phyloP scores from a whole-genome alignment of 2,888 invertebrate genomes.

The Dichetophora obliterata region DNA sequence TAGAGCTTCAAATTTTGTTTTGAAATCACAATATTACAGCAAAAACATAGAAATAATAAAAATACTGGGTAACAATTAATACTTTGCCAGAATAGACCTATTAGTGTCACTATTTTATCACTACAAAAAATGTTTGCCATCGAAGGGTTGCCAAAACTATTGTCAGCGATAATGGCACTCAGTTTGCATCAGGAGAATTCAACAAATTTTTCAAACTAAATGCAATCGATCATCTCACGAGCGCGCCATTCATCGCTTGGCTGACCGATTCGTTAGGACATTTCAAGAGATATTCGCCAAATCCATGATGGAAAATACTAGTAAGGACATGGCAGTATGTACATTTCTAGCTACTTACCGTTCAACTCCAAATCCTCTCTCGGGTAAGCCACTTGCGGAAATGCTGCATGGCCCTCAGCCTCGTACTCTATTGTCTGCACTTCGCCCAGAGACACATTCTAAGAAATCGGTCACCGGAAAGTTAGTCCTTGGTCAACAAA shows the following conservation, averaged over 20 bases:
- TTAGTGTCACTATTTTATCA: constrained; percentile 49
- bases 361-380: constrained; percentile 38
- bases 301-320: constrained; percentile 28
- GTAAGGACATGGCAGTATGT: constrained; percentile 22
- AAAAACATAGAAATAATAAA: too few relatives aligned
- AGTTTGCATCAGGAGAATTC: constrained; percentile 45
- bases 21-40: too few relatives aligned
- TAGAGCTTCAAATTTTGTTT: too few relatives aligned
- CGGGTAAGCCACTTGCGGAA: constrained; percentile 40
- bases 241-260: too few relatives aligned
- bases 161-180: constrained; percentile 54
- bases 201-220: constrained; percentile 49
- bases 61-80: too few relatives aligned
- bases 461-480: too few relatives aligned
- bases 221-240: constrained; percentile 52
- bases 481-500: too few relatives aligned
- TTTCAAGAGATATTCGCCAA: constrained; percentile 44
- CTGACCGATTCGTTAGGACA: too few relatives aligned
- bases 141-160: constrained; percentile 49
- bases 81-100: too few relatives aligned
- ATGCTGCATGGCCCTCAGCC: too few relatives aligned
- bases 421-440: constrained; percentile 20
- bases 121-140: constrained; percentile 49
- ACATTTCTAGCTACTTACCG: constrained; percentile 42
- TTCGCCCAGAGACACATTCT: background rate